Percentiles rank a stretch among this genome's conserved stretches.
These are phyloP conservation scores for Lapara coniferarum DNA, from an alignment of 2,888 invertebrate species.

Conservation along the genomic window DNA sequence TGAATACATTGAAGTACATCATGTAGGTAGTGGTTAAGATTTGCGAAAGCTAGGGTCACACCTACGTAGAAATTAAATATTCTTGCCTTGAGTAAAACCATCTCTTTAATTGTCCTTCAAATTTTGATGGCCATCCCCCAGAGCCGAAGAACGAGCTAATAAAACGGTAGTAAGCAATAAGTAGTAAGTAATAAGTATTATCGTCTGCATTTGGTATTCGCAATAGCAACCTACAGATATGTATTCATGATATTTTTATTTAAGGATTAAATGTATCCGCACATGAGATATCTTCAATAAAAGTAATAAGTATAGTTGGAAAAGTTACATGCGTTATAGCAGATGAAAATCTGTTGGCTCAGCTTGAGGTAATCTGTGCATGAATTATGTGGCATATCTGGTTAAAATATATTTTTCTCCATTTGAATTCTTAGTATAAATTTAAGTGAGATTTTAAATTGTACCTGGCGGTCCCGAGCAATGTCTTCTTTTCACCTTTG, in stretches of 20 bases:
- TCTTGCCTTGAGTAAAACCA: constrained; percentile 65
- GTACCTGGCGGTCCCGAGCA: background rate
- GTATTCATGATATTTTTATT: background rate
- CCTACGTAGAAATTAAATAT: constrained; percentile 38
- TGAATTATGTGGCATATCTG: background rate
- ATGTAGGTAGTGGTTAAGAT: background rate
- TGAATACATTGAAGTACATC: background rate
- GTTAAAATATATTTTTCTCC: background rate
- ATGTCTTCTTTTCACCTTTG: background rate
- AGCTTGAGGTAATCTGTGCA: background rate
- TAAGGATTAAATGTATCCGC: background rate
- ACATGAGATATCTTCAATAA: background rate
- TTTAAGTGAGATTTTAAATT: background rate
- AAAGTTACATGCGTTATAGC: background rate
- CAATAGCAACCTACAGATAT: background rate
- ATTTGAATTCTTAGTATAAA: background rate
- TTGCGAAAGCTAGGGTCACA: constrained; percentile 32
- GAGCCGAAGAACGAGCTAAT: constrained; percentile 70
- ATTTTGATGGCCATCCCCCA: constrained; percentile 63
- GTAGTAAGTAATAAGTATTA: too few species aligned
- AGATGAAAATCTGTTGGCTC: background rate
- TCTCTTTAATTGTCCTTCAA: constrained; percentile 67
- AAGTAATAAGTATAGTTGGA: background rate
- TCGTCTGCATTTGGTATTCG: too few species aligned
- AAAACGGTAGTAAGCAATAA: constrained; percentile 36